Evolutionary conservation across 2,797 vertebrate genomes (phyloP).

Genomic region (Orestias chungarensis): DNA sequence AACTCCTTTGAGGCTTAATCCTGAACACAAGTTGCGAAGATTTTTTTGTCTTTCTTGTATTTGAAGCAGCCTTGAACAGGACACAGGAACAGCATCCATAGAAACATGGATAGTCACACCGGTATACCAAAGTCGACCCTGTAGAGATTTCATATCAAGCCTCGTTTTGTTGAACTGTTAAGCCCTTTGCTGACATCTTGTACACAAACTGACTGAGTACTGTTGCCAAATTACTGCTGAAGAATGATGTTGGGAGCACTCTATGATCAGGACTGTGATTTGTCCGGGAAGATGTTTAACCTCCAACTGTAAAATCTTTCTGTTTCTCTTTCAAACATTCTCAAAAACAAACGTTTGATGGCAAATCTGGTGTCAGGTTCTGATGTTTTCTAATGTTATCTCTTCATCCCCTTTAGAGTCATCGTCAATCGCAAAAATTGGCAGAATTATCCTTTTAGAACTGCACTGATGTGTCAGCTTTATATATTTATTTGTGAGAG

Average conservation of each 20-base stretch:
- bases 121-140: constrained; percentile 42
- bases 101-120: background rate
- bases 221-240: background rate
- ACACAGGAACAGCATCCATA: background rate
- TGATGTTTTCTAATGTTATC: constrained; percentile 4
- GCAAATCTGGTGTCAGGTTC: background rate
- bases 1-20: background rate
- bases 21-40: background rate
- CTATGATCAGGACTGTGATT: background rate
- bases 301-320: background rate
- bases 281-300: constrained; percentile 2
- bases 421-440: background rate
- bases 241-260: background rate
- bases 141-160: constrained; percentile 12
- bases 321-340: background rate
- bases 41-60: background rate
- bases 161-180: constrained; percentile 1
- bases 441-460: background rate
- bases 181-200: background rate
- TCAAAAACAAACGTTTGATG: background rate
- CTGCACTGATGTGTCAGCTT: constrained; percentile 3
- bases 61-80: background rate
- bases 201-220: background rate
- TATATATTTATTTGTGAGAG: constrained; percentile 6
- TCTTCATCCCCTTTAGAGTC: background rate